Percentiles rank a stretch among this genome's conserved stretches.
phyloP scores from a whole-genome alignment of 2,888 invertebrate species.

The Idaea biselata region DNA sequence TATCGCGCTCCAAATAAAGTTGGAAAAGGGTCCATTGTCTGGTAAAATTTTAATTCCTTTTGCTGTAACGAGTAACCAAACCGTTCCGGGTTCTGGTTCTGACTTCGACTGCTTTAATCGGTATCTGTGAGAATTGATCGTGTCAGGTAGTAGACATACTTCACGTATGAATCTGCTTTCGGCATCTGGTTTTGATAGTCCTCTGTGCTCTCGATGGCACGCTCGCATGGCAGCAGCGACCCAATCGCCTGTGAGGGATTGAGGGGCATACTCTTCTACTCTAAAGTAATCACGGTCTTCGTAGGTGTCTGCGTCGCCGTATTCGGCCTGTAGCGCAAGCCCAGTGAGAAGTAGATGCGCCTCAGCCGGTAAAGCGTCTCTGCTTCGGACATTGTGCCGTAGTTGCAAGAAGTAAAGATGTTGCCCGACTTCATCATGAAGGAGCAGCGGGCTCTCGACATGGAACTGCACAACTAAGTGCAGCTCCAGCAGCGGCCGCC shows the following conservation, averaged over 20 bases:
- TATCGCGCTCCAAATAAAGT: conserved; percentile 97
- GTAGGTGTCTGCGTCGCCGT: conserved; percentile 85
- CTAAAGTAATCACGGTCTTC: conserved; percentile 83
- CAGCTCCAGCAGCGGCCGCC: conserved; percentile 92
- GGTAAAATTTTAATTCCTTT: conserved; percentile 94
- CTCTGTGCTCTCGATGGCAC: conserved; percentile 90
- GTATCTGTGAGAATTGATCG: conserved; percentile 94
- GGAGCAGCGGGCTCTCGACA: conserved; percentile 93
- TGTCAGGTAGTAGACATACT: conserved; percentile 90
- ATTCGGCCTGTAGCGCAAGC: conserved; percentile 94
- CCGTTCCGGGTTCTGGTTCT: conserved; percentile 88
- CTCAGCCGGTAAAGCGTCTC: conserved; percentile 82
- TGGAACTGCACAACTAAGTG: conserved; percentile 96
- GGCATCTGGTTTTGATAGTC: conserved; percentile 89
- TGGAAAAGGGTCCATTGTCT: conserved; percentile 84
- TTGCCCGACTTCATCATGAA: conserved; percentile 94
- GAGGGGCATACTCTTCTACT: conserved; percentile 91
- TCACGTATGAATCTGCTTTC: conserved; percentile 94
- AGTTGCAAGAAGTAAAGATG: conserved; percentile 97
- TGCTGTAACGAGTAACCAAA: conserved; percentile 95
- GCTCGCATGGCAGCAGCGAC: conserved; percentile 84
- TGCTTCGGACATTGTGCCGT: conserved; percentile 90
- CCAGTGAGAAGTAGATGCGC: conserved; percentile 91
- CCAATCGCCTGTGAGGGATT: conserved; percentile 82
- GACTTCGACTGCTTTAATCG: conserved; percentile 88